A percentile compares a stretch with the other conserved stretches of the same genome.
These are phyloP conservation scores for Himalopsyche phryganea DNA, from an alignment of 1,140 invertebrate species.

Conservation along the genomic window DNA sequence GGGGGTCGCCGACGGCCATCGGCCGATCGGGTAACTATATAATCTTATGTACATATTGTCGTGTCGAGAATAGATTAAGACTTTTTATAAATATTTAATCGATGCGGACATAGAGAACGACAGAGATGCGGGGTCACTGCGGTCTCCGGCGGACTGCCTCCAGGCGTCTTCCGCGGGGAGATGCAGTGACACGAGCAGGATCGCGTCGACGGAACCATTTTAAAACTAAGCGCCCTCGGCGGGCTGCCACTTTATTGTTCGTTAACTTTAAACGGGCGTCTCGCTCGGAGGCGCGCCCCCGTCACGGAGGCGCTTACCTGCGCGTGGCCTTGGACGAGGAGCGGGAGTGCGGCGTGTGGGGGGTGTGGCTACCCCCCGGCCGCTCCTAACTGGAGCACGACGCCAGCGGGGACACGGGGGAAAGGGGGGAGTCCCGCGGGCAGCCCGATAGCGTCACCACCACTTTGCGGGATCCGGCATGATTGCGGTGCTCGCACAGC, in stretches of 20 bases:
- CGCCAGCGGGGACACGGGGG: slow-evolving; percentile 79
- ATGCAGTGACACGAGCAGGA: not conserved
- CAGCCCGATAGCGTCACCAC: slow-evolving; percentile 89
- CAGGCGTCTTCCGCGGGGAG: slow-evolving; percentile 6
- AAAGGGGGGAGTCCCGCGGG: slow-evolving; percentile 75
- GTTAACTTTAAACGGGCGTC: not conserved
- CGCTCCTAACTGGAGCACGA: slow-evolving; percentile 83
- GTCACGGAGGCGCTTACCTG: slow-evolving; percentile 43
- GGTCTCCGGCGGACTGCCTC: slow-evolving; percentile 27
- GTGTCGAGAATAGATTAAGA: slow-evolving; percentile 51
- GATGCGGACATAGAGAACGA: slow-evolving; percentile 28
- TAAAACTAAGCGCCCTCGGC: slow-evolving; percentile 28
- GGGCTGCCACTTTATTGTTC: slow-evolving; percentile 13
- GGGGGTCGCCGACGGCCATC: too few relatives aligned
- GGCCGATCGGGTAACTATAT: slow-evolving; percentile 34
- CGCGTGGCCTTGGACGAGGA: slow-evolving; percentile 51
- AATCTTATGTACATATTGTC: slow-evolving; percentile 58
- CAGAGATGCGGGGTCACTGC: slow-evolving; percentile 30
- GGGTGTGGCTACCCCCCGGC: slow-evolving; percentile 53
- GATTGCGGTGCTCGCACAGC: slow-evolving; percentile 95
- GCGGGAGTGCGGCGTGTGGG: slow-evolving; percentile 47
- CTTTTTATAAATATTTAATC: slow-evolving; percentile 38
- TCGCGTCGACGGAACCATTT: slow-evolving; percentile 10
- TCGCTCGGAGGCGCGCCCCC: not conserved
- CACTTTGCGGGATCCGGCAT: slow-evolving; percentile 87